Evolutionary conservation across 2,888 invertebrate genomes (phyloP), one percentile per base, ranked within the genome.

Genomic region (Rhagonycha lutea): DNA sequence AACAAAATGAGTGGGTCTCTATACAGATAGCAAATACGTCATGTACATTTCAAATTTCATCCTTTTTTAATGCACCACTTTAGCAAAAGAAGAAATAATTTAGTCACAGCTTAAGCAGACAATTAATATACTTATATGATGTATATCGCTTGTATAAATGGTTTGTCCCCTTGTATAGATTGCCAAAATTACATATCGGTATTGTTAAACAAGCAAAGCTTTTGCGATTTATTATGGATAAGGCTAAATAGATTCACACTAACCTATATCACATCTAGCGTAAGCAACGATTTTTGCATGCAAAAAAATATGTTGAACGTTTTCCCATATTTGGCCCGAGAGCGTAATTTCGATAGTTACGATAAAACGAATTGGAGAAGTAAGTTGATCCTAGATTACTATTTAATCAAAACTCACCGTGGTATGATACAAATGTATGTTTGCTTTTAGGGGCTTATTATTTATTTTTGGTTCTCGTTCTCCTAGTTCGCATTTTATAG

Each of bases 1-100:
- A 85, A 81, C 83, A 80, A 81, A 82, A 81, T 82, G 82, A 83
- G 82, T 80, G 75, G 75, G 71, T 80, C 80, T 76, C 72, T n/a
- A 73, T 26, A 72, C 32, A 74, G 70, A 74, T 72, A 74, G 61
- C 28, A 62, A 72, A 77, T 71, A 74, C 68, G 76, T 76, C 73
- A 73, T 73, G 29, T 29, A 68, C 73, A 73, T 14, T 29, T 61
- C 14, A 70, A 63, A 60, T 60, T 32, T 63, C 69, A 61, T 62
- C 32, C 14, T 32, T 70, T 68, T 70, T 28, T 62, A 69, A 32
- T 12, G 61, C 68, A 12, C 11, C 11, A 18, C 14, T 62, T 61
- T 62, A 74, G 24, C 63, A 70, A 29, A 73, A 76, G 24, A 60
- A 69, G 70, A 71, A 70, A 70, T 70, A 9, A 11, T 70, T 60